Evolutionary conservation across 2,113 vertebrate genomes (phyloP), one percentile per base, ranked within the genome.

Genomic region (Pachypanchax playfairii): DNA sequence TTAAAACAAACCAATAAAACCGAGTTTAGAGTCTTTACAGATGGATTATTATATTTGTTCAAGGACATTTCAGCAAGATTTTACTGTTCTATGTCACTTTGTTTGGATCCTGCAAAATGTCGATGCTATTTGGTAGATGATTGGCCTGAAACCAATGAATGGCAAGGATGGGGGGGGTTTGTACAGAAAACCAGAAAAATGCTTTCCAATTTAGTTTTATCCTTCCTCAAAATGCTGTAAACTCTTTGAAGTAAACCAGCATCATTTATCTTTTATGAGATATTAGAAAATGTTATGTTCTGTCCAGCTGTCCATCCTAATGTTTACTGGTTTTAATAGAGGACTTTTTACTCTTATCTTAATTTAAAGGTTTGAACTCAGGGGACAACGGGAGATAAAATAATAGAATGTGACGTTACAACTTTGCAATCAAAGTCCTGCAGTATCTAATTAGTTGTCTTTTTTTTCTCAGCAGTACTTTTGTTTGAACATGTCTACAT

Each of bases 351-450:
- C 14, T 33, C 59, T 60, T 31, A 48, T 20, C 24, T 56, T 57
- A 11, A 56, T 9, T 31, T 29, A 43, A 43, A 22, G 17, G 17
- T 24, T 64, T 20, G n/a, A 70, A 69, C 47, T 39, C 55, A 48
- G 10, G 28, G 66, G 53, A 65, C 38, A 43, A 43, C 24, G 41
- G 51, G 62, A 49, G 35, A 24, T 1, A 28, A 47, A n/a, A 50
- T 52, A 28, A 55, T 29, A 41, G 41, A 50, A 65, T 80, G 41
- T 86, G 62, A 71, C 48, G 50, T 82, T 86, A 73, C 73, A 73
- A 60, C 33, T 58, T 43, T 21, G 38, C 46, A 53, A 42, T 36
- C 44, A 50, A 51, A 54, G 47, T 1, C 2, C 41, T 44, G n/a
- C 21, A 7, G 35, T 50, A 63, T 61, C 58, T 36, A 33, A 17